Percentiles rank a stretch among this genome's conserved stretches.
These are phyloP conservation scores for Berghia stephanieae DNA, from an alignment of 1,140 invertebrate genomes.

Conservation along the genomic window DNA sequence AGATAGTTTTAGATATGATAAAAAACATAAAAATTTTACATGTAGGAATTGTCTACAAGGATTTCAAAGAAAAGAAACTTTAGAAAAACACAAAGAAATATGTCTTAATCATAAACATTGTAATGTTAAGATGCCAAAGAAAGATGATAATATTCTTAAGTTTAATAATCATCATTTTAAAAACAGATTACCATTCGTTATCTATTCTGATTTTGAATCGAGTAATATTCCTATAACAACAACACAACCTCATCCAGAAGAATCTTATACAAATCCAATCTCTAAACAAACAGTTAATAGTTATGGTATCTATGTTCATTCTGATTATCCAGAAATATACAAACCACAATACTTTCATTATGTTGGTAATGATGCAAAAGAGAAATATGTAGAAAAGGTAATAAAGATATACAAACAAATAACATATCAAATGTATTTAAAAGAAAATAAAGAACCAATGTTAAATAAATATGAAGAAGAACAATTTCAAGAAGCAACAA, in stretches of 20 bases:
- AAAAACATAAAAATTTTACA: neutral
- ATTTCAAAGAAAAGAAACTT: conserved; percentile 27
- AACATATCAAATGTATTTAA: conserved; percentile 3
- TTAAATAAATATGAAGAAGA: conserved; percentile 24
- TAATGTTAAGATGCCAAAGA: conserved; percentile 33
- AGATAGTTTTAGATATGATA: neutral
- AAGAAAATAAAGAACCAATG: conserved; percentile 17
- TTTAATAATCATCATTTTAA: conserved; percentile 38
- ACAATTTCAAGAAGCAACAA: conserved; percentile 31
- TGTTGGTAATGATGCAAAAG: conserved; percentile 20
- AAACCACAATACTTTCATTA: conserved; percentile 13
- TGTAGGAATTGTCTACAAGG: conserved; percentile 9
- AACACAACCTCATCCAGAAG: conserved; percentile 6
- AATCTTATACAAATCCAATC: conserved; percentile 31
- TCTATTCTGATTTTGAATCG: conserved; percentile 33
- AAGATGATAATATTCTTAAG: conserved; percentile 32
- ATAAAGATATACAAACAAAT: conserved; percentile 25
- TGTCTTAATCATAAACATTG: conserved; percentile 32
- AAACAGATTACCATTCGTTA: conserved; percentile 17
- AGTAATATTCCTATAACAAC: conserved; percentile 18
- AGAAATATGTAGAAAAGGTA: conserved; percentile 32
- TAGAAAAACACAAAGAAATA: conserved; percentile 34
- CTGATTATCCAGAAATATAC: neutral
- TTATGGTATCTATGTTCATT: conserved; percentile 32
- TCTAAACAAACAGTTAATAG: conserved; percentile 36